phyloP scores from a whole-genome alignment of 2,888 invertebrate genomes.

The Eristalinus sepulchralis region DNA sequence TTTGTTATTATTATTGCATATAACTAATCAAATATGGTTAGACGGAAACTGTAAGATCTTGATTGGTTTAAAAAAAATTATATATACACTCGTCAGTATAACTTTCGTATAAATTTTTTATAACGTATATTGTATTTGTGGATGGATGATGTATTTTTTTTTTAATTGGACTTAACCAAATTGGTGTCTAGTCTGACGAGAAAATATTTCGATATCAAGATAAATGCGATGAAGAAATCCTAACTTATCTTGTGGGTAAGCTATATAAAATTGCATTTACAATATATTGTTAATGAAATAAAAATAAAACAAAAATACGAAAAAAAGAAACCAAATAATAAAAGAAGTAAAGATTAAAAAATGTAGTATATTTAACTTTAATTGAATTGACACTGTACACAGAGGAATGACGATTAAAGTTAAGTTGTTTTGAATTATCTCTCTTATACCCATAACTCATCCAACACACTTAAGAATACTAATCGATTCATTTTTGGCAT shows the following conservation, averaged over 20 bases:
- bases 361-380: background rate
- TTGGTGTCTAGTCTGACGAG: conserved; percentile 51
- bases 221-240: background rate
- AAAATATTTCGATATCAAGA: conserved; percentile 35
- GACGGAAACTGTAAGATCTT: conserved; percentile 31
- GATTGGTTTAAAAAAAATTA: conserved; percentile 78
- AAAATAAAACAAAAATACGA: background rate
- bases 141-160: background rate
- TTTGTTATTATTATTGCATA: conserved; percentile 54
- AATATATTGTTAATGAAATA: conserved; percentile 40
- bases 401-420: conserved; percentile 32
- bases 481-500: conserved; percentile 72
- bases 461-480: conserved; percentile 62
- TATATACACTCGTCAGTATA: conserved; percentile 80
- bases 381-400: conserved; percentile 40
- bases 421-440: conserved; percentile 18
- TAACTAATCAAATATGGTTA: conserved; percentile 31
- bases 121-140: conserved; percentile 5
- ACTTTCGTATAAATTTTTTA: conserved; percentile 22
- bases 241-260: conserved; percentile 17
- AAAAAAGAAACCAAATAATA: conserved; percentile 41
- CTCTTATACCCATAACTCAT: conserved; percentile 45
- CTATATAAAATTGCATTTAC: conserved; percentile 43
- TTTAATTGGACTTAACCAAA: conserved; percentile 24
- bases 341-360: background rate